Base-by-base conservation (phyloP, 1,140 invertebrate genomes). In the Lerema accius region DNA sequence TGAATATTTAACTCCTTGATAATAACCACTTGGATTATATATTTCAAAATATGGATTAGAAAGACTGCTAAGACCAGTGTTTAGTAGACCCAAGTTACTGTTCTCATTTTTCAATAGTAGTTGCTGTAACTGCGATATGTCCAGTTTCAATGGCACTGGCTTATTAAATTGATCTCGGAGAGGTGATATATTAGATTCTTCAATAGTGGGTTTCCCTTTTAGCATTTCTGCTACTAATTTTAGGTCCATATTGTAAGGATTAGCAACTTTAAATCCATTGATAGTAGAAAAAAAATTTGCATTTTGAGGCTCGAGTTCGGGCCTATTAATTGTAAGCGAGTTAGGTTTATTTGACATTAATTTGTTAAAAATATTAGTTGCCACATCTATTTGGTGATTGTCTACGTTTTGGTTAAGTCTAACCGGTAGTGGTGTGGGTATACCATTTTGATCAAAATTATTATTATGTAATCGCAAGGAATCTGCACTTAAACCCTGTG, bases 161-260 rank as follows among this genome's bases (percentile, higher is more conserved):
- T 82, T 89, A 63, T 70, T 69, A 32, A 79, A 76, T 49, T 87
- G 80, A 13, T 88, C 85, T 59, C 80, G 73, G 19, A 88, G 60
- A 26, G 76, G 45, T 42, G 78, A 63, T 19, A 88, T 63, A 51
- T 84, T 80, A 3, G 73, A 73, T 16, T 91, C 86, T 55, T 89
- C 88, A 35, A 82, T 26, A 7, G 73, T 50, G 17, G 80, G 60
- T 75, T 90, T 92, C 14, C 89, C 89, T 78, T 85, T 91, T 49
- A 92, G 76, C 79, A 91, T 86, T 50, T 91, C 90, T 46, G 86
- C 84, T 3, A 91, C 86, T 58, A 92, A 60, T 76, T 86, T 89
- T 3, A 92, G 64, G 70, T 92, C 91, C 1, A 91, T 69, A 62
- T 92, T 92, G 53, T 82, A 91, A 9, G 91, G 91, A 68, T 92